A percentile compares a stretch with the other conserved stretches of the same genome.
phyloP scores from a whole-genome alignment of 2,888 invertebrate species.

The Sinhomidia bicolor region DNA sequence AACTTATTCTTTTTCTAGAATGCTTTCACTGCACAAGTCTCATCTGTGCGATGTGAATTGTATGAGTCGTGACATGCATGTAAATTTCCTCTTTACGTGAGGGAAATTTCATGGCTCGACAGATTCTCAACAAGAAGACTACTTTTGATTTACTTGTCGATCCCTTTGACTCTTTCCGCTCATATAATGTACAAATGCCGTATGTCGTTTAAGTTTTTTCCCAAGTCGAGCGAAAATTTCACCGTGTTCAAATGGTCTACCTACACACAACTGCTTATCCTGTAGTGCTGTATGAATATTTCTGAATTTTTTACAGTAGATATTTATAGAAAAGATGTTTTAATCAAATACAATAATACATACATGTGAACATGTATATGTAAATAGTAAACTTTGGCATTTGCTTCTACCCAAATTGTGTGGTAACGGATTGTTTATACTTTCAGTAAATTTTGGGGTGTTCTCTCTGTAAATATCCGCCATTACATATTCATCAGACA shows the following conservation, averaged over 20 bases:
- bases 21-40: neutral
- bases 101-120: conserved; percentile 67
- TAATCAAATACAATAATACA: too few species aligned
- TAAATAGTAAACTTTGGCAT: too few species aligned
- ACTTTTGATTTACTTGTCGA: conserved; percentile 59
- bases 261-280: too few species aligned
- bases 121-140: conserved; percentile 47
- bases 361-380: too few species aligned
- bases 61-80: conserved; percentile 67
- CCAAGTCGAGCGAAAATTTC: neutral
- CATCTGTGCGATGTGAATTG: conserved; percentile 51
- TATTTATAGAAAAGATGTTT: too few species aligned
- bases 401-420: too few species aligned
- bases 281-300: too few species aligned
- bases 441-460: neutral
- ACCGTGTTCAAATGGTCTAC: neutral
- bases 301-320: neutral
- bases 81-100: conserved; percentile 61
- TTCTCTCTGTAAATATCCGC: neutral
- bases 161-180: conserved; percentile 37
- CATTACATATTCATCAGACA: neutral
- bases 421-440: too few species aligned
- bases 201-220: neutral
- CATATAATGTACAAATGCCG: neutral
- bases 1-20: neutral